Evolutionary conservation across 35 echinoderm and acorn worm species (phyloP).

Genomic region (Lytechinus pictus): DNA sequence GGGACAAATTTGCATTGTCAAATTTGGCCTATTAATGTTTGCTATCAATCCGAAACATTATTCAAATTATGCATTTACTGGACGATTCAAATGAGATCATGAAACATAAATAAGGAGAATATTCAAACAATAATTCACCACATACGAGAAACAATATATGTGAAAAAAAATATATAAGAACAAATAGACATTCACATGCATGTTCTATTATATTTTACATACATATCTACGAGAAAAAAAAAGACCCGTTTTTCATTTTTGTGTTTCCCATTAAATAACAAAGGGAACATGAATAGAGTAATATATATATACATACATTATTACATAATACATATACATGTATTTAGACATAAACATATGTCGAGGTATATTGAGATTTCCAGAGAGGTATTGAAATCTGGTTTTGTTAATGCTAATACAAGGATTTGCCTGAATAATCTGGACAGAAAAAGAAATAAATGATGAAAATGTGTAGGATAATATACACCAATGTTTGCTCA

Average conservation of each 20-base stretch:
- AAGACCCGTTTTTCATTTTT: slow-evolving; percentile 28
- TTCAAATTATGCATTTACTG: background rate
- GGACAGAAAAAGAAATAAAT: background rate
- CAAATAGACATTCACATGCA: background rate
- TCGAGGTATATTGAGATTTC: slow-evolving; percentile 20
- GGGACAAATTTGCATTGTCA: too few relatives aligned
- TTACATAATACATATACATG: slow-evolving; percentile 37
- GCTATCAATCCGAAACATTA: background rate
- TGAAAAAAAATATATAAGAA: background rate
- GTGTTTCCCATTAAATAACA: slow-evolving; percentile 30
- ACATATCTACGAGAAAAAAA: slow-evolving; percentile 17
- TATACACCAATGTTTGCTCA: background rate
- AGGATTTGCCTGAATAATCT: background rate
- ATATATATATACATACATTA: slow-evolving; percentile 47
- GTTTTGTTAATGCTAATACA: background rate
- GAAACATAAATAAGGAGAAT: background rate
- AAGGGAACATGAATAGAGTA: slow-evolving; percentile 39
- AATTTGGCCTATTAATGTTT: background rate
- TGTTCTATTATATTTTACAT: background rate
- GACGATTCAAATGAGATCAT: background rate
- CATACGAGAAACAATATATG: background rate
- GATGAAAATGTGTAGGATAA: background rate
- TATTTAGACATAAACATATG: background rate
- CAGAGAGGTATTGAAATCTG: slow-evolving; percentile 41
- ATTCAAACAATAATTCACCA: slow-evolving; percentile 3